Evolutionary conservation across 2,888 invertebrate species (phyloP).

Genomic region (Machimus atricapillus): DNA sequence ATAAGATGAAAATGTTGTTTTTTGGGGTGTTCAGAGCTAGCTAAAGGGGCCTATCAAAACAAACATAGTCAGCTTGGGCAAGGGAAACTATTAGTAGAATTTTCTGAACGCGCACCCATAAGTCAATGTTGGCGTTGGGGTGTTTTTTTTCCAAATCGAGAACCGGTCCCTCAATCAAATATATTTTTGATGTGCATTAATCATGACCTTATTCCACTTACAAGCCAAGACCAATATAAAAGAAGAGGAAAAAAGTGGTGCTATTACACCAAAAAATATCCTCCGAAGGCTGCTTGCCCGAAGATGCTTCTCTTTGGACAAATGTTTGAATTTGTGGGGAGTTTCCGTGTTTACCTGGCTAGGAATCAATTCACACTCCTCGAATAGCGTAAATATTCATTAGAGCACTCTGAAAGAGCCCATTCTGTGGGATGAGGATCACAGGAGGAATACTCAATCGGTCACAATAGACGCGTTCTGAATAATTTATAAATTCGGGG

Average conservation of each 20-base stretch:
- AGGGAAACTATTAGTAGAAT: not conserved
- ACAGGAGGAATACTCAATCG: constrained; percentile 18
- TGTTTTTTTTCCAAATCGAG: not conserved
- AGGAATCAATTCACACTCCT: constrained; percentile 27
- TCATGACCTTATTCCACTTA: not conserved
- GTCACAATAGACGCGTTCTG: not conserved
- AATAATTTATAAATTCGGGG: constrained; percentile 23
- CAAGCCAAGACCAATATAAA: not conserved
- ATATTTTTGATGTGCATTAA: not conserved
- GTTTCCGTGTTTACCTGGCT: constrained; percentile 8
- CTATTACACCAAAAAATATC: not conserved
- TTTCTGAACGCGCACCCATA: not conserved
- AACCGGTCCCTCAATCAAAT: not conserved
- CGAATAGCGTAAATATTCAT: constrained; percentile 23
- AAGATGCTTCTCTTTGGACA: not conserved
- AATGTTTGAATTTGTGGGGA: not conserved
- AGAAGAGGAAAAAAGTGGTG: not conserved
- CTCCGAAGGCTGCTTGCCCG: not conserved
- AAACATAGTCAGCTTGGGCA: not conserved
- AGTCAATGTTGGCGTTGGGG: not conserved
- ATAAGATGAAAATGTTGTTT: not conserved
- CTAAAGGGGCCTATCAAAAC: not conserved
- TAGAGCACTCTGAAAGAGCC: constrained; percentile 5
- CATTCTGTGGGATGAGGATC: not conserved
- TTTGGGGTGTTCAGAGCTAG: not conserved